phyloP scores from a whole-genome alignment of 23 tunicate genomes.

The Botrylloides violaceus region DNA sequence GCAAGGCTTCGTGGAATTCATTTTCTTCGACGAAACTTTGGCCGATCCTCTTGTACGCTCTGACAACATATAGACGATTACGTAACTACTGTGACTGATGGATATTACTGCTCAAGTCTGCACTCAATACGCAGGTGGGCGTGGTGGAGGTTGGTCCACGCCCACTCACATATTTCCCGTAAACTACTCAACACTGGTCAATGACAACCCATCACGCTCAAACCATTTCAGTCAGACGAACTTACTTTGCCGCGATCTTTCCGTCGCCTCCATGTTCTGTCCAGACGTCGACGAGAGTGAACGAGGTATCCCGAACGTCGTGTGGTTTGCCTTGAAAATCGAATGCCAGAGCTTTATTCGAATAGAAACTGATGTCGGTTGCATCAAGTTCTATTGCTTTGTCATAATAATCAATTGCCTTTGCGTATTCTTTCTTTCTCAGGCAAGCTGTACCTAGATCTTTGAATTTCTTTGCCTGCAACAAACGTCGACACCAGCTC shows the following conservation, averaged over 20 bases:
- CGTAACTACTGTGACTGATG: too few species aligned
- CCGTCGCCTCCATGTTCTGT: conserved; percentile 61
- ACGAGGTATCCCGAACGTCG: conserved; percentile 66
- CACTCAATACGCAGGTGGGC: too few species aligned
- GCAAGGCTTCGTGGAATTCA: not conserved
- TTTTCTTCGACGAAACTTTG: conserved; percentile 9
- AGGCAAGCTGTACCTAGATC: conserved; percentile 57
- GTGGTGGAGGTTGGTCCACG: too few species aligned
- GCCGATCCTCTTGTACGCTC: conserved; percentile 11
- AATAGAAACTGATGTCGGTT: conserved; percentile 47
- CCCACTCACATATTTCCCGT: too few species aligned
- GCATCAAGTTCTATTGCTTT: conserved; percentile 70
- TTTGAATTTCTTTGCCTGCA: conserved; percentile 53
- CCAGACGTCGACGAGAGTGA: conserved; percentile 82
- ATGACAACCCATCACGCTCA: too few species aligned
- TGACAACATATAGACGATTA: too few species aligned
- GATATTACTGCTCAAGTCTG: too few species aligned
- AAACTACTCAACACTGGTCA: too few species aligned
- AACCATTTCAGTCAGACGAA: not conserved
- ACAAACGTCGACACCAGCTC: conserved; percentile 1
- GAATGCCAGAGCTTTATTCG: conserved; percentile 79
- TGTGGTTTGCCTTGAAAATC: conserved; percentile 49
- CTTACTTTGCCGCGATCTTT: conserved; percentile 74
- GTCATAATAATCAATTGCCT: conserved; percentile 65
- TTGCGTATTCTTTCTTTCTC: conserved; percentile 64